These are phyloP conservation scores for Harpalus rufipes DNA, from an alignment of 2,888 invertebrate species.

Conservation along the genomic window DNA sequence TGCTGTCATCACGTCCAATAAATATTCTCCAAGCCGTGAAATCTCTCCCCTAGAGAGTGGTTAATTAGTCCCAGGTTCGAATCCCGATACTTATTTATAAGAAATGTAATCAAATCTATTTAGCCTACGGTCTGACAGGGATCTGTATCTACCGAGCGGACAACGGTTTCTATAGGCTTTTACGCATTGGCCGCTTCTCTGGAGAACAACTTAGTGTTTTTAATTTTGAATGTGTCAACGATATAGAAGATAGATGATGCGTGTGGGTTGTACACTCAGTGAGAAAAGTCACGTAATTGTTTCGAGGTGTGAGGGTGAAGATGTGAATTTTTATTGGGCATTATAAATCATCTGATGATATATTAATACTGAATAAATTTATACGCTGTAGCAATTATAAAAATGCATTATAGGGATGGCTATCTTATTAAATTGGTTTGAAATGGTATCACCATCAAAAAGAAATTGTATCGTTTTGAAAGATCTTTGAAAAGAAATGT, in stretches of 20 bases:
- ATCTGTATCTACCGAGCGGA: neutral
- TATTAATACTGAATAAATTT: constrained; percentile 7
- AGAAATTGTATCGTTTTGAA: too few relatives aligned
- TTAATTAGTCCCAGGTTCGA: too few relatives aligned
- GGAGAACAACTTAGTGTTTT: constrained; percentile 75
- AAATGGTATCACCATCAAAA: neutral
- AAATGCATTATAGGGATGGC: neutral
- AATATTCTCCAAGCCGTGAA: too few relatives aligned
- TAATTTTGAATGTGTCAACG: constrained; percentile 78
- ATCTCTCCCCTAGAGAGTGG: too few relatives aligned
- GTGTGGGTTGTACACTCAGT: constrained; percentile 76
- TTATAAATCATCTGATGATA: neutral
- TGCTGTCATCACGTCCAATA: too few relatives aligned
- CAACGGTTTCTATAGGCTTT: neutral
- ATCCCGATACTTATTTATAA: too few relatives aligned
- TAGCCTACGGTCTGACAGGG: constrained; percentile 65
- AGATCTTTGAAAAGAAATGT: too few relatives aligned
- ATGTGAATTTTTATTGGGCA: neutral
- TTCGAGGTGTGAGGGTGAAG: constrained; percentile 69
- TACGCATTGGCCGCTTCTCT: neutral
- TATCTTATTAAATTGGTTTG: neutral
- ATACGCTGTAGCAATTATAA: neutral
- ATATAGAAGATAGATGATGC: constrained; percentile 78
- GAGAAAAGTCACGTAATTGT: constrained; percentile 77
- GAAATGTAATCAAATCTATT: constrained; percentile 69